Percentiles rank a stretch among this genome's conserved stretches.
phyloP scores from a whole-genome alignment of 2,888 invertebrate species.

The Mimas tiliae region DNA sequence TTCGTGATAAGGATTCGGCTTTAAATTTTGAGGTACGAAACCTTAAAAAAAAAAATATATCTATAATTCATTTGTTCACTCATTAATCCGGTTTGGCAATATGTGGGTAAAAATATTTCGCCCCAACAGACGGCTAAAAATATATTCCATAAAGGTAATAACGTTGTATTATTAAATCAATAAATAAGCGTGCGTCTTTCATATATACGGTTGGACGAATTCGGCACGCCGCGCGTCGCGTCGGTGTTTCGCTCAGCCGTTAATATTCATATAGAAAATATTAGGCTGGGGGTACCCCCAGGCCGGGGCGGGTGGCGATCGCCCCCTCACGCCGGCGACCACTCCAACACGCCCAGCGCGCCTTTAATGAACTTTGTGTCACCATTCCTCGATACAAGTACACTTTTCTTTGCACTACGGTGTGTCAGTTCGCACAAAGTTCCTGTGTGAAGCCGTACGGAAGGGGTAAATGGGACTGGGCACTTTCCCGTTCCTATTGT shows the following conservation, averaged over 20 bases:
- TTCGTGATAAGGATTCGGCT: no score
- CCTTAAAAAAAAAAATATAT: no score
- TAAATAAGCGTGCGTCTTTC: conserved; percentile 9
- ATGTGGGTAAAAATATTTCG: not conserved
- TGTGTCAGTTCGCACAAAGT: conserved; percentile 77
- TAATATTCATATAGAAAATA: conserved; percentile 75
- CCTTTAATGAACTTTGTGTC: conserved; percentile 84
- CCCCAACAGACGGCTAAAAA: not conserved
- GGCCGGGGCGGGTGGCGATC: conserved; percentile 48
- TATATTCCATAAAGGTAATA: not conserved
- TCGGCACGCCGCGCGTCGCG: conserved; percentile 13
- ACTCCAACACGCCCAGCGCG: conserved; percentile 80
- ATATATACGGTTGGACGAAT: conserved; percentile 10
- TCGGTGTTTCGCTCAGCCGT: conserved; percentile 36
- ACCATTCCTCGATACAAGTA: conserved; percentile 79
- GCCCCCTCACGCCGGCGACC: conserved; percentile 67
- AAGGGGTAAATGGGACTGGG: conserved; percentile 68
- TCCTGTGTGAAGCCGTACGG: conserved; percentile 70
- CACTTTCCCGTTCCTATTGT: conserved; percentile 72
- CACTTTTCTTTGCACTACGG: conserved; percentile 78
- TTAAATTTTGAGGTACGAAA: no score
- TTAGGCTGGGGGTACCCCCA: conserved; percentile 53
- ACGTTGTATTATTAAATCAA: conserved; percentile 6
- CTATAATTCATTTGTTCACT: no score
- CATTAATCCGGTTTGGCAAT: not conserved